Conservation (phyloP, 1,140 invertebrate genomes). For the Pseudomyrmex cubaensis region DNA sequence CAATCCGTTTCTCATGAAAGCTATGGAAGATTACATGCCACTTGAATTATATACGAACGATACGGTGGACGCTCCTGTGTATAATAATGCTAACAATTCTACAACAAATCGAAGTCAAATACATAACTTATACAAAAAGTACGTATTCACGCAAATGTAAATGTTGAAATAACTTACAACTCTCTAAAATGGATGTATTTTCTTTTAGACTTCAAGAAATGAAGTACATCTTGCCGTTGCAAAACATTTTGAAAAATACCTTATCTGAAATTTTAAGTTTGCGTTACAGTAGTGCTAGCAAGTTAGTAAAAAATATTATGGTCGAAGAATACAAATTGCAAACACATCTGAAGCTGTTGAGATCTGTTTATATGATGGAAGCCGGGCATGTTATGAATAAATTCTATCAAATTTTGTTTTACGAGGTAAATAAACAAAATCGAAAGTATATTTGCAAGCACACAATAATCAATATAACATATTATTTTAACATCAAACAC, state of each 20-base stretch:
- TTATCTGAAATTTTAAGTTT: conserved; percentile 82
- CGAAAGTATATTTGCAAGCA: background rate
- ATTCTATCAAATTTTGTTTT: conserved; percentile 87
- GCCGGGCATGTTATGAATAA: conserved; percentile 87
- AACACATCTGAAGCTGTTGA: conserved; percentile 84
- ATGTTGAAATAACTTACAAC: conserved; percentile 7
- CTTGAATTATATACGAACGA: conserved; percentile 64
- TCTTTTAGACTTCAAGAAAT: conserved; percentile 74
- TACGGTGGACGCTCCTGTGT: conserved; percentile 66
- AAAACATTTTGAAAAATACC: conserved; percentile 82
- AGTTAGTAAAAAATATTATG: conserved; percentile 85
- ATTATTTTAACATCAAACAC: background rate
- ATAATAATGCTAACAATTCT: background rate
- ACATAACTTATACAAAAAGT: conserved; percentile 61
- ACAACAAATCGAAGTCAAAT: conserved; percentile 7
- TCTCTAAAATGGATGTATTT: conserved; percentile 33
- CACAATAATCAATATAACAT: conserved; percentile 40
- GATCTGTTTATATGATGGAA: conserved; percentile 88
- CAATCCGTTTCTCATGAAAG: conserved; percentile 83
- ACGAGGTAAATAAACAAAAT: conserved; percentile 82
- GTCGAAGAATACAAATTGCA: conserved; percentile 85
- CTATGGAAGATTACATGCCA: conserved; percentile 79
- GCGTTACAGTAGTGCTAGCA: conserved; percentile 84
- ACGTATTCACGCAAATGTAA: conserved; percentile 8
- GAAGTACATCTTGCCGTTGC: conserved; percentile 77